Base-by-base conservation (phyloP, 2,113 vertebrate species). In the Butorides virescens region DNA sequence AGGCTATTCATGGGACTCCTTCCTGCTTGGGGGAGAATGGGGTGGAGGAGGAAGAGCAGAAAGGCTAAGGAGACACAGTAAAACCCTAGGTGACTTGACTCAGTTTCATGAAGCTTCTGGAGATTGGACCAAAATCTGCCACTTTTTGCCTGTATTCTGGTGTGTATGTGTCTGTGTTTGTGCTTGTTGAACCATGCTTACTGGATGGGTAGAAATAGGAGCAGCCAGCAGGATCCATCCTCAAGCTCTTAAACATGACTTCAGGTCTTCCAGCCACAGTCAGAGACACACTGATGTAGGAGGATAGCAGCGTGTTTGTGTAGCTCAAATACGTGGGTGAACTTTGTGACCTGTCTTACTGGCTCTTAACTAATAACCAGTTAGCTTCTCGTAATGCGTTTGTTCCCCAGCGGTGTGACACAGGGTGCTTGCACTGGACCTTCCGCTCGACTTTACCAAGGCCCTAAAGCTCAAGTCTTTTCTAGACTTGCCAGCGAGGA, bases 151-250 rank as follows among this genome's bases (percentile, higher is more conserved):
- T 42, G 3, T 39, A 2, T 62, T 63, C 14, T 84, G 75, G 30
- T 56, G 44, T 90, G 46, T 47, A 23, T 0, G 0, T 61, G 56
- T 22, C 46, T n/a, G 65, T 30, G 34, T 61, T 47, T 56, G 52
- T 73, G n/a, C 37, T 27, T 39, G 17, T 68, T 72, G 81, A 74
- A 6, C 47, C 7, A 1, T 19, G 32, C 6, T 68, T 0, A 0
- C n/a, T 63, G 44, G 2, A 9, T 53, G n/a, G 16, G 37, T 20
- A 32, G 68, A 42, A 86, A 50, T 10, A 74, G 63, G 13, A 90
- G 29, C 42, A 76, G 53, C 36, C 87, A 86, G 53, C n/a, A 62
- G 30, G 26, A 75, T 34, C 29, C 23, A 46, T 29, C 32, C 32
- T 49, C 22, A 27, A 2, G 29, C 53, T 87, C 36, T 76, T 49